Conservation (phyloP, 1,140 invertebrate species). For the Heliothis virescens region DNA sequence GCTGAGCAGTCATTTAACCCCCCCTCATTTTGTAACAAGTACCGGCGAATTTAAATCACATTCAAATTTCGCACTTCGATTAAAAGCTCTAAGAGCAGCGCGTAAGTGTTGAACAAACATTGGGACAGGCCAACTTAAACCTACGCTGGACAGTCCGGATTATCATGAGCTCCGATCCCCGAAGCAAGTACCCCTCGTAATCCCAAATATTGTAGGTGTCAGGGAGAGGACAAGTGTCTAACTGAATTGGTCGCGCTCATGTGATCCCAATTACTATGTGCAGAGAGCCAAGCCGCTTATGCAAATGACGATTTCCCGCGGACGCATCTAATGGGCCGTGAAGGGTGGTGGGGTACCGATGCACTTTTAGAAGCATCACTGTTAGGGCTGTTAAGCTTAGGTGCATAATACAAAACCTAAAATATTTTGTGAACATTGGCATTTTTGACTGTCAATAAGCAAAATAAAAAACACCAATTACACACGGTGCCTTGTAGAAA, state of each 20-base stretch:
- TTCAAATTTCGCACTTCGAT: conserved; percentile 84
- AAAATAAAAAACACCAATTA: too few species aligned
- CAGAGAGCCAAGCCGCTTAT: conserved; percentile 83
- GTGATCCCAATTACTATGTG: conserved; percentile 84
- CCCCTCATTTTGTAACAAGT: conserved; percentile 74
- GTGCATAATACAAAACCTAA: neutral
- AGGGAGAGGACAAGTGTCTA: conserved; percentile 60
- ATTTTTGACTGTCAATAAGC: too few species aligned
- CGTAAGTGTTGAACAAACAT: conserved; percentile 82
- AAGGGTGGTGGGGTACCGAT: conserved; percentile 61
- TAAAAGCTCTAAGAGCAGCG: conserved; percentile 80
- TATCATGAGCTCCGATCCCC: conserved; percentile 57
- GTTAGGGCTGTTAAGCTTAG: conserved; percentile 36
- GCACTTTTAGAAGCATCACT: conserved; percentile 72
- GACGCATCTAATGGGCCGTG: conserved; percentile 82
- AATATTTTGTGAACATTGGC: too few species aligned
- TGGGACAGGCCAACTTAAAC: conserved; percentile 75
- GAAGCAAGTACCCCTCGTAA: conserved; percentile 47
- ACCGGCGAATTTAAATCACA: conserved; percentile 81
- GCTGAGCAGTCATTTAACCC: conserved; percentile 67
- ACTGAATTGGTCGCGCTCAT: conserved; percentile 67
- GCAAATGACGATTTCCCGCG: conserved; percentile 84
- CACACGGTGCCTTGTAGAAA: too few species aligned
- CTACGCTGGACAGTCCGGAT: conserved; percentile 66
- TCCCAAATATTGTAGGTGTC: conserved; percentile 46